phyloP scores from a whole-genome alignment of 2,113 vertebrate species.

The Ptilonorhynchus violaceus region DNA sequence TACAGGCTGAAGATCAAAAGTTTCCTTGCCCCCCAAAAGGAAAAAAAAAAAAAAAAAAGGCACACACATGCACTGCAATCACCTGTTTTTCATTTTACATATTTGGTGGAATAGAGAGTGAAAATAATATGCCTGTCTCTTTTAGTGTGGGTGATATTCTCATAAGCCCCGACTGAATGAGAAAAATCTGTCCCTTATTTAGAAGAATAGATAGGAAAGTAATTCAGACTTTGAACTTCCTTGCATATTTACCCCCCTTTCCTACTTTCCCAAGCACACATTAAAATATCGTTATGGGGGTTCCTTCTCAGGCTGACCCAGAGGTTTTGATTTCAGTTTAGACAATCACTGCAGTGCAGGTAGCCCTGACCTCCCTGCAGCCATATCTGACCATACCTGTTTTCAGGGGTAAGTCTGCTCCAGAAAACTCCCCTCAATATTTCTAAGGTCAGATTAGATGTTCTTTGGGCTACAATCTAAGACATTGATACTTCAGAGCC shows the following conservation, averaged over 20 bases:
- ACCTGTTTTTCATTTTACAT: conserved; percentile 78
- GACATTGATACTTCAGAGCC: not conserved
- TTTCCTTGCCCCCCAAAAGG: conserved; percentile 42
- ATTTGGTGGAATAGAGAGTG: conserved; percentile 42
- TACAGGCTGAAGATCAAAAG: conserved; percentile 77
- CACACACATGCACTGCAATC: conserved; percentile 39
- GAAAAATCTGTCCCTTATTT: conserved; percentile 28
- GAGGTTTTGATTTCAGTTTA: not conserved
- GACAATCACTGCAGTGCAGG: not conserved
- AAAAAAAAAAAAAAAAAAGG: not conserved
- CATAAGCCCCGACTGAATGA: conserved; percentile 63
- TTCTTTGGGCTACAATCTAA: not conserved
- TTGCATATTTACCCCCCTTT: not conserved
- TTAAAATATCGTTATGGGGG: not conserved
- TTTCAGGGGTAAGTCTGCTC: not conserved
- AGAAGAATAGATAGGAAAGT: conserved; percentile 16
- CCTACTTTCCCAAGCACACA: not conserved
- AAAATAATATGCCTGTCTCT: conserved; percentile 38
- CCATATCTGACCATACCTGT: not conserved
- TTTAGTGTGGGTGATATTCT: conserved; percentile 63
- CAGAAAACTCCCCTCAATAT: not conserved
- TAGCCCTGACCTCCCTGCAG: not conserved
- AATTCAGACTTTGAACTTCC: conserved; percentile 1
- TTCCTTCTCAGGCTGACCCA: not conserved
- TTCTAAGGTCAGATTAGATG: not conserved